Evolutionary conservation across 2,113 vertebrate genomes (phyloP), one percentile per base, ranked within the genome.

Genomic region (Ameiurus melas): DNA sequence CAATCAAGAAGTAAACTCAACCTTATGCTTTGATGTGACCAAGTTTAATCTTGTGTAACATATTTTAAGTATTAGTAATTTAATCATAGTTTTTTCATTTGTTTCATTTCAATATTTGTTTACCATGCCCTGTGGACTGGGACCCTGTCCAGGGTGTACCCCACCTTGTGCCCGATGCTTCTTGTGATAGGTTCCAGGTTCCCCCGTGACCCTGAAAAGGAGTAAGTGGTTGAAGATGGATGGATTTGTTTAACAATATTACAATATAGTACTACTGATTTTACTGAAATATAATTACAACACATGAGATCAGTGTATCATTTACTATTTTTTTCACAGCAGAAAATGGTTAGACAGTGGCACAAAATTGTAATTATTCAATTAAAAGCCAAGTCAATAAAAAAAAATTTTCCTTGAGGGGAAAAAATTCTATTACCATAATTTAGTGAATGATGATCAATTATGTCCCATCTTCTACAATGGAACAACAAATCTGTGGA

Each of bases 401-500:
- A n/a, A n/a, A n/a, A n/a, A n/a, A n/a, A n/a, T n/a, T 27, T 77
- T 27, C 22, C 10, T 51, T 47, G 13, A 47, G 43, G 43, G 75
- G 13, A 4, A 5, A 4, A 33, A 19, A 55, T 2, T 80, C 19
- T 85, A 73, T 33, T 71, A n/a, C 0, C 43, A 80, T 80, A 3
- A 66, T 86, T 53, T 22, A 33, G 5, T 68, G 20, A 87, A 80
- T 70, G n/a, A n/a, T 80, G 22, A 80, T 53, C 19, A 79, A 51
- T 47, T 16, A n/a, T 25, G 3, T 30, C n/a, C 6, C 27, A 25
- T 58, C 51, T 58, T 33, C 20, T 39, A 39, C 47, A 81, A 17
- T 55, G 13, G n/a, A 70, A 30, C 60, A 70, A 22, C 60, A 33
- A 77, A 33, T n/a, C 27, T 55, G 9, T 53, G n/a, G n/a, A 55